Evolutionary conservation across 64 coral and sea anemone genomes (phyloP).

Genomic region (Pocillopora verrucosa): DNA sequence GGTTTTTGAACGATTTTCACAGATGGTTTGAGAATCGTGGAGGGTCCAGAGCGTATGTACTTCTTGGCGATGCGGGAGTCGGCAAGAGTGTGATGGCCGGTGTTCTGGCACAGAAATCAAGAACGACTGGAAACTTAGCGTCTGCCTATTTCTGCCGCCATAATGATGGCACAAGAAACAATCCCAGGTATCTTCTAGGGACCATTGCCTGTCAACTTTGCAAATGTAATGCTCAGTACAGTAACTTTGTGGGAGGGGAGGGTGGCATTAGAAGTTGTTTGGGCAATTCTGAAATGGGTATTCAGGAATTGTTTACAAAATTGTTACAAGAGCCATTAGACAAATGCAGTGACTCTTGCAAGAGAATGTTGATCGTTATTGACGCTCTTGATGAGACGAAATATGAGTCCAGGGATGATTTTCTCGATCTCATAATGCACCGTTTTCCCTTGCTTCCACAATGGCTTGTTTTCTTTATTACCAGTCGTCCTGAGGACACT

Average conservation of each 20-base stretch:
- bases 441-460: slow-evolving; percentile 29
- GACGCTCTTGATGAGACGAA: slow-evolving; percentile 49
- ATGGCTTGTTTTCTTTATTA: slow-evolving; percentile 56
- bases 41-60: slow-evolving; percentile 51
- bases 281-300: slow-evolving; percentile 21
- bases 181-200: slow-evolving; percentile 30
- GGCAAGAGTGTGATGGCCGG: slow-evolving; percentile 68
- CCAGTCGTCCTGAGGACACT: slow-evolving; percentile 43
- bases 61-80: slow-evolving; percentile 55
- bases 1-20: slow-evolving; percentile 45
- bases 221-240: slow-evolving; percentile 6
- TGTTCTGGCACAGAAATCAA: slow-evolving; percentile 17
- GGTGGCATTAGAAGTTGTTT: neutral
- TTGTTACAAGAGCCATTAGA: slow-evolving; percentile 34
- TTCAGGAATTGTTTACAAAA: slow-evolving; percentile 49
- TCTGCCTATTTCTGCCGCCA: slow-evolving; percentile 48
- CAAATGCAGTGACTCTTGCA: neutral
- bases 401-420: slow-evolving; percentile 36
- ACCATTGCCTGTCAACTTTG: slow-evolving; percentile 37
- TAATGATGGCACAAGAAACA: slow-evolving; percentile 31
- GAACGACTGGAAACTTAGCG: neutral
- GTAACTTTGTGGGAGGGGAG: slow-evolving; percentile 4
- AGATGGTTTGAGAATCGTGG: slow-evolving; percentile 41
- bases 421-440: slow-evolving; percentile 39
- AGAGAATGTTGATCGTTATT: slow-evolving; percentile 32